A percentile compares a stretch with the other conserved stretches of the same genome.
These are phyloP conservation scores for Phocides pigmalion DNA, from an alignment of 1,140 invertebrate species.

Conservation along the genomic window DNA sequence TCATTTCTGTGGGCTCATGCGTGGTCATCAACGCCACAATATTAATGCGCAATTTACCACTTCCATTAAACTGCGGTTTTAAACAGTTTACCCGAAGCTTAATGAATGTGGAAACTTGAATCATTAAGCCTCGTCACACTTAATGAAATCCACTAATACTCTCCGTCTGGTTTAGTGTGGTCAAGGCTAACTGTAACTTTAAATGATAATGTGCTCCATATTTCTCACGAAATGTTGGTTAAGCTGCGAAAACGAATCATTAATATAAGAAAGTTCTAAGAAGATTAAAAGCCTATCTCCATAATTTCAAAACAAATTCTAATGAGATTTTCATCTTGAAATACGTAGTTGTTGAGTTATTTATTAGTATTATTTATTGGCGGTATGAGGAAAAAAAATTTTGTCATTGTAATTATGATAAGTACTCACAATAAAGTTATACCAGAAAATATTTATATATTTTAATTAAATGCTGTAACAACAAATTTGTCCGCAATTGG, in stretches of 20 bases:
- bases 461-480: neutral
- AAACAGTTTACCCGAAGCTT: constrained; percentile 65
- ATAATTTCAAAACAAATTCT: too few relatives aligned
- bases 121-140: constrained; percentile 67
- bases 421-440: too few relatives aligned
- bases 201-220: neutral
- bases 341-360: too few relatives aligned
- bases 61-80: constrained; percentile 69
- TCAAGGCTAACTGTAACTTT: constrained; percentile 18
- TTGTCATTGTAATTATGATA: too few relatives aligned
- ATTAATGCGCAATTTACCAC: constrained; percentile 71
- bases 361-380: too few relatives aligned
- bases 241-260: neutral
- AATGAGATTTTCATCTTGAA: too few relatives aligned
- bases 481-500: neutral
- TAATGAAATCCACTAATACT: constrained; percentile 59
- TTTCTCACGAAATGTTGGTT: neutral
- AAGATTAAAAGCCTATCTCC: too few relatives aligned
- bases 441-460: neutral
- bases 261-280: neutral
- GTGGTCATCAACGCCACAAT: constrained; percentile 61
- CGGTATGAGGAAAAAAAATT: too few relatives aligned
- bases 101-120: constrained; percentile 73
- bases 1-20: constrained; percentile 29
- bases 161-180: constrained; percentile 8